A percentile compares a stretch with the other conserved stretches of the same genome.
Evolutionary conservation across 2,888 invertebrate genomes (phyloP).

Genomic region (Panzeria rudis): DNA sequence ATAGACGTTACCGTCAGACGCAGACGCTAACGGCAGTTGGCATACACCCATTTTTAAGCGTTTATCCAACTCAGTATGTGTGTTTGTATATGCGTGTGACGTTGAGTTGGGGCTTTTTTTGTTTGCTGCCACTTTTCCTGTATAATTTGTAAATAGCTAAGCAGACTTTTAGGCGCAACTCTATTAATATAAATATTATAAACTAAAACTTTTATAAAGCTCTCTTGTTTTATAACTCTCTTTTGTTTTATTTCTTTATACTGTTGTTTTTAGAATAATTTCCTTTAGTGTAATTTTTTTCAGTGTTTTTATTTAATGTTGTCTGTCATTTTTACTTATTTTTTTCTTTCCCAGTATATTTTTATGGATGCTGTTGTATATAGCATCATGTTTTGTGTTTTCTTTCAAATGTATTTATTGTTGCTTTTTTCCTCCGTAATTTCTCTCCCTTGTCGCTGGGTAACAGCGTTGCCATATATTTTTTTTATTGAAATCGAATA

Average conservation of each 20-base stretch:
- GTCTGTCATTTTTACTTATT: not conserved
- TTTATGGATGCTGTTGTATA: not conserved
- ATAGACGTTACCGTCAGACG: slow-evolving; percentile 44
- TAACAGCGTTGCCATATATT: not conserved
- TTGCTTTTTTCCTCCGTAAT: not conserved
- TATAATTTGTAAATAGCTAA: slow-evolving; percentile 54
- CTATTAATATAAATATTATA: slow-evolving; percentile 11
- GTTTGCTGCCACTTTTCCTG: slow-evolving; percentile 40
- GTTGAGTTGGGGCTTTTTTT: slow-evolving; percentile 11
- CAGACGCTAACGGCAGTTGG: slow-evolving; percentile 75
- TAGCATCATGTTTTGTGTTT: slow-evolving; percentile 12
- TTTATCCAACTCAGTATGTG: slow-evolving; percentile 60
- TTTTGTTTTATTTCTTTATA: slow-evolving; percentile 2
- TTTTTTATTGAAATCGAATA: not conserved
- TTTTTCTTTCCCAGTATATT: not conserved
- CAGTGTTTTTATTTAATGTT: slow-evolving; percentile 7
- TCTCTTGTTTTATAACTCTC: not conserved
- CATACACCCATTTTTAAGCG: slow-evolving; percentile 80
- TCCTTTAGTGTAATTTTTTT: not conserved
- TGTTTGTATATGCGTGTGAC: slow-evolving; percentile 9
- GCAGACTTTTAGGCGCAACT: slow-evolving; percentile 74
- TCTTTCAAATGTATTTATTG: not conserved
- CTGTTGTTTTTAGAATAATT: not conserved
- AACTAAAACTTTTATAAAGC: slow-evolving; percentile 49
- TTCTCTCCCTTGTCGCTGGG: not conserved